These are phyloP conservation scores for Pocillopora damicornis DNA, from an alignment of 64 coral and sea anemone species.

Conservation along the genomic window DNA sequence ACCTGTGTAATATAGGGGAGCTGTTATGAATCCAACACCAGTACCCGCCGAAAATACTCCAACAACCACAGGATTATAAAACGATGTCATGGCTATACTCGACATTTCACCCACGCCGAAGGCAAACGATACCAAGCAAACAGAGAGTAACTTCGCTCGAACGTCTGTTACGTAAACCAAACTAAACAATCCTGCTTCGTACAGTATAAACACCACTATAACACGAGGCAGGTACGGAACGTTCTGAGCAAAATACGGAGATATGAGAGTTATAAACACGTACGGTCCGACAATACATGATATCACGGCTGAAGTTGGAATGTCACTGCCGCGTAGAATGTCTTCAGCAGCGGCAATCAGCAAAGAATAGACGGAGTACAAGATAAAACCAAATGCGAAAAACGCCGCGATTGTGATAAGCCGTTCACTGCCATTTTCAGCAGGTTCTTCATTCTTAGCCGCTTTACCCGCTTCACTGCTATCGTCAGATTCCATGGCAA, in stretches of 20 bases:
- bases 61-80: conserved; percentile 29
- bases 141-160: conserved; percentile 20
- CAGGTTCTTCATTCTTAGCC: background rate
- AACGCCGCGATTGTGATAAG: conserved; percentile 18
- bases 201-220: conserved; percentile 15
- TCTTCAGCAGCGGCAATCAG: conserved; percentile 43
- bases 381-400: conserved; percentile 37
- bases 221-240: conserved; percentile 31
- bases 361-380: conserved; percentile 24
- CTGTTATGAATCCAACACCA: conserved; percentile 33
- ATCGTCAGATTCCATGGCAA: background rate
- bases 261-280: conserved; percentile 13
- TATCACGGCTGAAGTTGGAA: conserved; percentile 52
- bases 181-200: conserved; percentile 16
- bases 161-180: conserved; percentile 5
- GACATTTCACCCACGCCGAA: conserved; percentile 43
- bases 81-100: conserved; percentile 43
- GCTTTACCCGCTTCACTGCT: background rate
- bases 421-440: background rate
- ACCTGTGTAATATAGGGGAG: conserved; percentile 52
- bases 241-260: conserved; percentile 47
- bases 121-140: conserved; percentile 24
- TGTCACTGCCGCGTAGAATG: conserved; percentile 34
- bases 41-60: conserved; percentile 49
- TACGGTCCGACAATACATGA: conserved; percentile 19